Percentiles rank a stretch among this genome's conserved stretches.
Evolutionary conservation across 2,888 invertebrate species (phyloP).

Genomic region (Marronus borbonicus): DNA sequence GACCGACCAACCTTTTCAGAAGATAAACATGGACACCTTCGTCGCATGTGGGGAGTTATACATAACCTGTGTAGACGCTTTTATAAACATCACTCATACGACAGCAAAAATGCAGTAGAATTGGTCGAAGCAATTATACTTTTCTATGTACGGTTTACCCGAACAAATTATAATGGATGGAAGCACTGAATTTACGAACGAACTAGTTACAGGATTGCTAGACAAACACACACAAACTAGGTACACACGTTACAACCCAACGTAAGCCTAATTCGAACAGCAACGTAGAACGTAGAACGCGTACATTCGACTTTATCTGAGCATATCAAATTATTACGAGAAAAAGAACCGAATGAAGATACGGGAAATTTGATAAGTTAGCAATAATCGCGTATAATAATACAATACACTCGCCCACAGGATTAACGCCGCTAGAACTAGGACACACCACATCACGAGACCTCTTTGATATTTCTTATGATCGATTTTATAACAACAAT

Average conservation of each 20-base stretch:
- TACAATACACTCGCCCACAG: too few relatives aligned
- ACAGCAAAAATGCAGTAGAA: constrained; percentile 48
- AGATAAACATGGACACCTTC: too few relatives aligned
- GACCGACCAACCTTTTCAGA: constrained; percentile 34
- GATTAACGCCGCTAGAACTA: too few relatives aligned
- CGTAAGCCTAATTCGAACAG: constrained; percentile 14
- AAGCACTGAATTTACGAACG: constrained; percentile 48
- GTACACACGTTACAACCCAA: constrained; percentile 42
- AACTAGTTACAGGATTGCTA: constrained; percentile 32
- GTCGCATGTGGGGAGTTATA: constrained; percentile 2
- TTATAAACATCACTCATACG: constrained; percentile 7
- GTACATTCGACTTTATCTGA: constrained; percentile 28
- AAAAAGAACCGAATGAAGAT: too few relatives aligned
- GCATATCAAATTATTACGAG: neutral
- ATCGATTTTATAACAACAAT: too few relatives aligned
- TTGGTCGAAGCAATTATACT: constrained; percentile 36
- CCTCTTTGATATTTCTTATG: too few relatives aligned
- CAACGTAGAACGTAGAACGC: constrained; percentile 22
- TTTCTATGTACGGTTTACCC: constrained; percentile 45
- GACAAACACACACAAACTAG: constrained; percentile 47
- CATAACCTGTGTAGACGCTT: constrained; percentile 33
- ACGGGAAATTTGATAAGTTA: too few relatives aligned
- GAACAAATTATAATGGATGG: constrained; percentile 41
- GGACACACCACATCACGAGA: too few relatives aligned
- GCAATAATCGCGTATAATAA: too few relatives aligned